These are phyloP conservation scores for Pristionchus fissidentatus DNA, from an alignment of 2,888 invertebrate species.

Conservation along the genomic window DNA sequence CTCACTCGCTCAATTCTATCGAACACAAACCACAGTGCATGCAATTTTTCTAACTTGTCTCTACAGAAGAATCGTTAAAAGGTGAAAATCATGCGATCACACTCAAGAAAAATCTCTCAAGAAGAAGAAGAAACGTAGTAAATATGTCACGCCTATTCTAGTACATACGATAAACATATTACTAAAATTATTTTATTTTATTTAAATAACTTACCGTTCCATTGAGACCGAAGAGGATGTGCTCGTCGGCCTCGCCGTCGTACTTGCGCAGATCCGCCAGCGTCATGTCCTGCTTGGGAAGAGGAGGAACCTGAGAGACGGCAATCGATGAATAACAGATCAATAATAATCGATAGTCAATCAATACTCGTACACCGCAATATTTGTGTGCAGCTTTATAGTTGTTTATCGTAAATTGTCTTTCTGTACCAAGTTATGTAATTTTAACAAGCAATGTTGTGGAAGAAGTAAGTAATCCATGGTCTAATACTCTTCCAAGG, in stretches of 20 bases:
- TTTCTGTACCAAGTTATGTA: too few species aligned
- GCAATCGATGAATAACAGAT: background rate
- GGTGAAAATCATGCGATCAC: background rate
- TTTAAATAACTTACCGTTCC: slow-evolving; percentile 64
- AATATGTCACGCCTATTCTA: background rate
- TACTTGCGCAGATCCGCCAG: slow-evolving; percentile 68
- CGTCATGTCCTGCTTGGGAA: slow-evolving; percentile 71
- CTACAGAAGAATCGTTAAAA: too few species aligned
- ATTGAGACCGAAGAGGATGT: slow-evolving; percentile 69
- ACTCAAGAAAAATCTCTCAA: background rate
- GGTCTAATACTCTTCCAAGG: too few species aligned
- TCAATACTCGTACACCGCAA: too few species aligned
- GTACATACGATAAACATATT: background rate
- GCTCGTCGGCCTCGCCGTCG: slow-evolving; percentile 71
- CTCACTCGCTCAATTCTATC: too few species aligned
- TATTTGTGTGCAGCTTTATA: too few species aligned
- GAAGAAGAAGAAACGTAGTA: background rate
- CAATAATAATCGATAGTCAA: background rate
- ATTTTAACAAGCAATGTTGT: too few species aligned
- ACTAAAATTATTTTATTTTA: background rate
- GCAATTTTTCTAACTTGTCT: too few species aligned
- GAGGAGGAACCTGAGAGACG: slow-evolving; percentile 56
- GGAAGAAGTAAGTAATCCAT: too few species aligned
- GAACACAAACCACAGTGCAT: too few species aligned
- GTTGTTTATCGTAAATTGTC: too few species aligned